A percentile compares a stretch with the other conserved stretches of the same genome.
phyloP scores from a whole-genome alignment of 2,888 invertebrate species.

The Mesorhabditis belari region DNA sequence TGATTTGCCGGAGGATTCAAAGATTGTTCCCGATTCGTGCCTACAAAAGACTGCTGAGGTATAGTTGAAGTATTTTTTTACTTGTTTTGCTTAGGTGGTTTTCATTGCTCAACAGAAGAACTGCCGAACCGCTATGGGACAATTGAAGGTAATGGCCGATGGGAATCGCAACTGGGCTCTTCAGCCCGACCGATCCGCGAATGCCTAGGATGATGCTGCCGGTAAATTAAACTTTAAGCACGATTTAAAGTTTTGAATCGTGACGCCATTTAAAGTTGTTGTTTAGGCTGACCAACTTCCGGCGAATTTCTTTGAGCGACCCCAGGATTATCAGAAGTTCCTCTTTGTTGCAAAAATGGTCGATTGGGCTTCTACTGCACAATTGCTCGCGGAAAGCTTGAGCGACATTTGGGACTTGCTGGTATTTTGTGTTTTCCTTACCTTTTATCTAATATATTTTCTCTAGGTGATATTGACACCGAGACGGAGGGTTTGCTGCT shows the following conservation, averaged over 20 bases:
- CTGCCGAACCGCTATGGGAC: conserved; percentile 69
- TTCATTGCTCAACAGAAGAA: conserved; percentile 70
- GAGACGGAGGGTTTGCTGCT: conserved; percentile 75
- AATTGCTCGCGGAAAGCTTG: conserved; percentile 62
- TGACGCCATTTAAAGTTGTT: too few relatives aligned
- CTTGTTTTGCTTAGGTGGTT: conserved; percentile 62
- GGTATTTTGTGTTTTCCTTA: conserved; percentile 64
- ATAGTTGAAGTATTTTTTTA: not conserved
- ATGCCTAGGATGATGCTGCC: conserved; percentile 73
- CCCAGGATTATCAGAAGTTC: conserved; percentile 41
- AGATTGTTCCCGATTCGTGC: conserved; percentile 45
- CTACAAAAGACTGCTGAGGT: conserved; percentile 55
- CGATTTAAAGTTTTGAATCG: too few relatives aligned
- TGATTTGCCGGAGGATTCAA: not conserved
- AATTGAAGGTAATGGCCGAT: conserved; percentile 58
- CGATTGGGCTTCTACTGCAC: conserved; percentile 57
- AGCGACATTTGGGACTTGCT: conserved; percentile 68
- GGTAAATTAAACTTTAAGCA: too few relatives aligned
- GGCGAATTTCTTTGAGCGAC: conserved; percentile 60
- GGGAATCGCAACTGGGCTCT: conserved; percentile 64
- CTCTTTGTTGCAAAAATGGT: conserved; percentile 64
- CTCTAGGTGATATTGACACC: conserved; percentile 50
- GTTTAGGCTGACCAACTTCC: conserved; percentile 57
- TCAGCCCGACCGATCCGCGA: conserved; percentile 68
- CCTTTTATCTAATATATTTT: too few relatives aligned